A percentile compares a stretch with the other conserved stretches of the same genome.
phyloP scores from a whole-genome alignment of 2,113 vertebrate genomes.

The Falcunculus frontatus region DNA sequence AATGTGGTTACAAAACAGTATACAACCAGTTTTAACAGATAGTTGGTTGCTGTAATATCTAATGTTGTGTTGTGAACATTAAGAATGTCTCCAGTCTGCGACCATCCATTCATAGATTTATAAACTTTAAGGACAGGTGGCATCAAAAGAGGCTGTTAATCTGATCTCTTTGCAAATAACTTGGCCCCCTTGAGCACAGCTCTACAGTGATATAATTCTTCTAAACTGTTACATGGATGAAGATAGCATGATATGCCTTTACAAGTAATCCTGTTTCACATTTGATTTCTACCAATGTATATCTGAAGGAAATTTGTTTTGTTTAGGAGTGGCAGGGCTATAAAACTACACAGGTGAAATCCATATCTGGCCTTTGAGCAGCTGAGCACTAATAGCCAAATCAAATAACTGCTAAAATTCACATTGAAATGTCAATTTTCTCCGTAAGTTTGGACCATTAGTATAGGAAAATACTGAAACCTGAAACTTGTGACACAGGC shows the following conservation, averaged over 20 bases:
- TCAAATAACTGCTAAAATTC: neutral
- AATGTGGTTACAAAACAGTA: neutral
- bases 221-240: neutral
- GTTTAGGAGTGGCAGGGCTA: neutral
- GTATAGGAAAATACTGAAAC: neutral
- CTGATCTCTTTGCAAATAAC: neutral
- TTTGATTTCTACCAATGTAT: neutral
- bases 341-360: neutral
- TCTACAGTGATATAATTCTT: neutral
- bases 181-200: neutral
- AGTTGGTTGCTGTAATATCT: neutral
- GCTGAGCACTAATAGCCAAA: neutral
- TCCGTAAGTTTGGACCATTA: neutral
- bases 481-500: neutral
- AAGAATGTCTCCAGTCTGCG: neutral
- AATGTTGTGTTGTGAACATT: neutral
- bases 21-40: neutral
- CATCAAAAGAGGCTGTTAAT: neutral
- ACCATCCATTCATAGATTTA: neutral
- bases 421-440: neutral
- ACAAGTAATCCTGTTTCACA: neutral
- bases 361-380: neutral
- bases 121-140: neutral
- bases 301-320: neutral
- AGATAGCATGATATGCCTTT: neutral